Base-by-base conservation (phyloP, 1,140 invertebrate genomes). In the Drosophila pallidifrons region DNA sequence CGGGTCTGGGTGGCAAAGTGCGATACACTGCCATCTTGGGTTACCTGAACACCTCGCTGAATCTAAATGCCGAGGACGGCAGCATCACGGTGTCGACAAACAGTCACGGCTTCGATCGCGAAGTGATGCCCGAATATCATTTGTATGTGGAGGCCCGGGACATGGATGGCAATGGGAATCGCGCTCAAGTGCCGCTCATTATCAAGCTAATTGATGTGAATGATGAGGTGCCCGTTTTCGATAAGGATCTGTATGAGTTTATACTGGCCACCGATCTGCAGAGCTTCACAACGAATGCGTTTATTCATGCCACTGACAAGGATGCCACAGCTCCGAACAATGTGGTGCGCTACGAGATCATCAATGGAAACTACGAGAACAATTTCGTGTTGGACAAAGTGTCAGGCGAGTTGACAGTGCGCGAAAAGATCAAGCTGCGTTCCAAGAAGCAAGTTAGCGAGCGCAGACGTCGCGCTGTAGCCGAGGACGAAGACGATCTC, bases 291-390 rank as follows among this genome's bases (percentile, higher is more conserved):
- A 94, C 94, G 35, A 92, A 94, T 16, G 96, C 96, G 15, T 93
- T 95, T 76, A 94, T 97, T 46, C 96, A 96, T 94, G 97, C 97
- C 57, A 94, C 94, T 51, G 97, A 98, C 92, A 95, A 95, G 71
- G 97, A 98, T 87, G 95, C 96, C 8, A 96, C 96, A 55, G 93
- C 95, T n/a, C 96, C 97, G 3, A 98, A 98, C 93, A 98, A 97
- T 92, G 94, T 96, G 83, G 94, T 98, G 10, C 94, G 95, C 81
- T 98, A 98, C 92, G 96, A 97, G 93, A 94, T 98, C 45, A 94
- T 97, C 75, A 94, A 95, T 65, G 96, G 96, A 11, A 97, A 97
- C 91, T 95, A 95, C 83, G 95, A 95, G 68, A 96, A 96, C 75
- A 96, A 96, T 91, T 98, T 98, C 93, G 91, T 94, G 25, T 94